Evolutionary conservation across 2,888 invertebrate genomes (phyloP).

Genomic region (Cylloceria caligata): DNA sequence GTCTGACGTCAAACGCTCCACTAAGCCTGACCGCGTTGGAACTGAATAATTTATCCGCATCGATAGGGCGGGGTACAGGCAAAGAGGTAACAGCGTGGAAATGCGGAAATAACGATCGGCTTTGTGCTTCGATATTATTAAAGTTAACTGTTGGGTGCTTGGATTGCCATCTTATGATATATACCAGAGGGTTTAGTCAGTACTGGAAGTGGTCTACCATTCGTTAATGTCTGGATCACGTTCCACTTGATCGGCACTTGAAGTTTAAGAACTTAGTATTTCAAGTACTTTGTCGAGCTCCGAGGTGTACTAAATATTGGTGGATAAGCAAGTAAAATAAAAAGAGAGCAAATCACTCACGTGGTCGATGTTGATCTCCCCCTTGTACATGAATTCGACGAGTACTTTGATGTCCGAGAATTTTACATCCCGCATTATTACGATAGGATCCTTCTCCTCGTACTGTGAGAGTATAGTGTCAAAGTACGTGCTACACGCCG

Average conservation of each 20-base stretch:
- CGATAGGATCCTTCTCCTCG: conserved; percentile 92
- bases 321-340: not conserved
- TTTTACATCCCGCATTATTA: conserved; percentile 95
- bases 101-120: conserved; percentile 67
- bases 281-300: too few species aligned
- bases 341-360: conserved; percentile 86
- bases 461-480: conserved; percentile 94
- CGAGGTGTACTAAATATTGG: not conserved
- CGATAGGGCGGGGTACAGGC: conserved; percentile 56
- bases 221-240: too few species aligned
- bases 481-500: conserved; percentile 96
- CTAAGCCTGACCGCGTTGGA: conserved; percentile 59
- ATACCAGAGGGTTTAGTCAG: too few species aligned
- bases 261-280: too few species aligned
- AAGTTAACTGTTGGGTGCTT: not conserved
- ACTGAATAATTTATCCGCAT: conserved; percentile 65
- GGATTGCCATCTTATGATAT: not conserved
- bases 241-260: too few species aligned
- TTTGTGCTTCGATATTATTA: conserved; percentile 11
- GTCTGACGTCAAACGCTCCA: conserved; percentile 64
- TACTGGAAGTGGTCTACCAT: too few species aligned
- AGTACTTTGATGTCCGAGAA: conserved; percentile 95
- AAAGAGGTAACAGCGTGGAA: conserved; percentile 50
- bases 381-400: conserved; percentile 98
- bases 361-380: conserved; percentile 97